Conservation (phyloP, 2,888 invertebrate genomes). For the Tortricodes alternella region DNA sequence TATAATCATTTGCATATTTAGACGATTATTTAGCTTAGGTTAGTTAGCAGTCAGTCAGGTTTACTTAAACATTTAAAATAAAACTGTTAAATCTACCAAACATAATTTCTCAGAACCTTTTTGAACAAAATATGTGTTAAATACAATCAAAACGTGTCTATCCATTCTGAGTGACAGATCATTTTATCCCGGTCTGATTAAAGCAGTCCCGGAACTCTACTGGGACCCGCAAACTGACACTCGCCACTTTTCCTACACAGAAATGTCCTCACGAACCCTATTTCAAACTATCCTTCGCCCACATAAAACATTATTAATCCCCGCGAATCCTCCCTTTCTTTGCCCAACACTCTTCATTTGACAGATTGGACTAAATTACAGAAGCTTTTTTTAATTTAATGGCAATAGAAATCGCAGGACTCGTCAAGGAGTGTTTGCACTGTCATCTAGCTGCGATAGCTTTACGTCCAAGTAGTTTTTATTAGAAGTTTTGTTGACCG, state of each 20-base stretch:
- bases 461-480: constrained; percentile 73
- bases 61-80: no score
- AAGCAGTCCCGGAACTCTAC: constrained; percentile 15
- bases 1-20: constrained; percentile 28
- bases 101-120: neutral
- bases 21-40: constrained; percentile 19
- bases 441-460: constrained; percentile 54
- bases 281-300: constrained; percentile 57
- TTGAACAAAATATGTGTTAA: neutral
- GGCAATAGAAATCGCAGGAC: constrained; percentile 64
- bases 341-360: constrained; percentile 81
- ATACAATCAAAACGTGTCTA: neutral
- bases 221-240: constrained; percentile 30
- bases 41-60: neutral
- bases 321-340: constrained; percentile 67
- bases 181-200: constrained; percentile 23
- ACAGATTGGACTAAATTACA: constrained; percentile 80
- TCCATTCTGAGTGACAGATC: constrained; percentile 8
- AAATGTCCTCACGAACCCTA: constrained; percentile 42
- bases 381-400: constrained; percentile 78
- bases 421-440: constrained; percentile 61
- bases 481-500: constrained; percentile 73
- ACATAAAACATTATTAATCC: constrained; percentile 67
- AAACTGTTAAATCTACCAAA: no score
- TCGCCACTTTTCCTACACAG: constrained; percentile 22